These are phyloP conservation scores for Pristionchus exspectatus DNA, from an alignment of 2,888 invertebrate species.

Conservation along the genomic window DNA sequence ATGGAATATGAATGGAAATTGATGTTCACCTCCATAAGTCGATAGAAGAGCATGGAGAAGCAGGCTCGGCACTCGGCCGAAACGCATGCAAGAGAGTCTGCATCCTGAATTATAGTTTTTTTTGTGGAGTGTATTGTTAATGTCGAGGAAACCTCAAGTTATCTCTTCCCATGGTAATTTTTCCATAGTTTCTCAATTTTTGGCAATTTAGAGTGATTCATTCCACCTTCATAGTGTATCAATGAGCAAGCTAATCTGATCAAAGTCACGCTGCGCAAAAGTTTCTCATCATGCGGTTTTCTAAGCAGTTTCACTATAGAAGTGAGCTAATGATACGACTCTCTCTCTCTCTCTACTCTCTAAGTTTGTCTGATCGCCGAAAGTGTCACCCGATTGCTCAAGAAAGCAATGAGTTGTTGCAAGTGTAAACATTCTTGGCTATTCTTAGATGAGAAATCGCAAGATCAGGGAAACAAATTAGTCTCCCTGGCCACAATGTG, in stretches of 20 bases:
- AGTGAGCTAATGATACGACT: neutral
- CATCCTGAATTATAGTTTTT: conserved; percentile 63
- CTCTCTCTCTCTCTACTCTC: too few species aligned
- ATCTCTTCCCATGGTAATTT: too few species aligned
- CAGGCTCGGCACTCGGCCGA: conserved; percentile 73
- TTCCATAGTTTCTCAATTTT: neutral
- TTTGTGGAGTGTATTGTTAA: neutral
- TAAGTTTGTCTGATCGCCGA: too few species aligned
- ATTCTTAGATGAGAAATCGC: neutral
- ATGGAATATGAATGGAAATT: neutral
- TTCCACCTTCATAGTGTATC: neutral
- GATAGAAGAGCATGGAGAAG: conserved; percentile 68
- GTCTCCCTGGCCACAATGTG: neutral
- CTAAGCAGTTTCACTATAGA: neutral
- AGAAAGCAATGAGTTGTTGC: neutral
- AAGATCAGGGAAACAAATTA: conserved; percentile 2
- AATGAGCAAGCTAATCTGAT: neutral
- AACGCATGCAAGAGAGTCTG: conserved; percentile 67
- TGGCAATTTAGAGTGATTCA: neutral
- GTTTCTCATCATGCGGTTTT: neutral
- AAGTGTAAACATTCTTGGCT: conserved; percentile 7
- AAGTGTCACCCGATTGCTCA: too few species aligned
- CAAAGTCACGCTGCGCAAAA: neutral
- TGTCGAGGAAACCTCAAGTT: too few species aligned
- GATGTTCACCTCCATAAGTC: conserved; percentile 68